A percentile compares a stretch with the other conserved stretches of the same genome.
Conservation (phyloP, 2,888 invertebrate species). For the Anoplius nigerrimus region DNA sequence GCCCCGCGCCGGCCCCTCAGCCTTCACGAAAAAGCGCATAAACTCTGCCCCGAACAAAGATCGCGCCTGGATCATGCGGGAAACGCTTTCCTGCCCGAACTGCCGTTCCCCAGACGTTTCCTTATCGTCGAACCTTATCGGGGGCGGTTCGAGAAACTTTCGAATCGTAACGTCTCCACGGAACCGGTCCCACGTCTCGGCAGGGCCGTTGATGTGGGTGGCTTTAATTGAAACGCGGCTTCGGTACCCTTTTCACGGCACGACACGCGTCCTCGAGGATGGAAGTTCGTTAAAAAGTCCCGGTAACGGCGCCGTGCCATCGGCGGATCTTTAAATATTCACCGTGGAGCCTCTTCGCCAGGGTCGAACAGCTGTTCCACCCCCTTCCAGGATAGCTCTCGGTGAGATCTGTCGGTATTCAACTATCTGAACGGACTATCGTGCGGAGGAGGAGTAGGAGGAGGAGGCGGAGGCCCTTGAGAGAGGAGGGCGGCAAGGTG, state of each 20-base stretch:
- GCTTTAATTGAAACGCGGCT: too few species aligned
- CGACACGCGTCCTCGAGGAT: not conserved
- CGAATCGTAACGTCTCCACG: too few species aligned
- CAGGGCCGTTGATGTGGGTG: too few species aligned
- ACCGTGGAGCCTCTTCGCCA: slow-evolving; percentile 29
- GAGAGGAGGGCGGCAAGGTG: slow-evolving; percentile 39
- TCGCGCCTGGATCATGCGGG: too few species aligned
- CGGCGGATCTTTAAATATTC: slow-evolving; percentile 25
- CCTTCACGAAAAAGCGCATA: too few species aligned
- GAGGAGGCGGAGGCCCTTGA: slow-evolving; percentile 19
- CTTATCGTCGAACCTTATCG: too few species aligned
- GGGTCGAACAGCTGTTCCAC: slow-evolving; percentile 56
- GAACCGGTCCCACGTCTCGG: too few species aligned
- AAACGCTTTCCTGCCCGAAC: too few species aligned
- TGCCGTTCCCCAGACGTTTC: too few species aligned
- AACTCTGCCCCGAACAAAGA: too few species aligned
- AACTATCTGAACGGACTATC: slow-evolving; percentile 56
- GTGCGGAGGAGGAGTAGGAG: slow-evolving; percentile 45
- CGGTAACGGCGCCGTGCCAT: slow-evolving; percentile 6
- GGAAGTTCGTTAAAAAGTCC: slow-evolving; percentile 6
- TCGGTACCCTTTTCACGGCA: too few species aligned
- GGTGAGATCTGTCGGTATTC: slow-evolving; percentile 53
- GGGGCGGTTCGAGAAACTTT: too few species aligned
- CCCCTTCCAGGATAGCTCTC: slow-evolving; percentile 48
- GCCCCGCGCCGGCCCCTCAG: not conserved